A percentile compares a stretch with the other conserved stretches of the same genome.
Conservation (phyloP, 2,113 vertebrate species). For the Silurus glanis region DNA sequence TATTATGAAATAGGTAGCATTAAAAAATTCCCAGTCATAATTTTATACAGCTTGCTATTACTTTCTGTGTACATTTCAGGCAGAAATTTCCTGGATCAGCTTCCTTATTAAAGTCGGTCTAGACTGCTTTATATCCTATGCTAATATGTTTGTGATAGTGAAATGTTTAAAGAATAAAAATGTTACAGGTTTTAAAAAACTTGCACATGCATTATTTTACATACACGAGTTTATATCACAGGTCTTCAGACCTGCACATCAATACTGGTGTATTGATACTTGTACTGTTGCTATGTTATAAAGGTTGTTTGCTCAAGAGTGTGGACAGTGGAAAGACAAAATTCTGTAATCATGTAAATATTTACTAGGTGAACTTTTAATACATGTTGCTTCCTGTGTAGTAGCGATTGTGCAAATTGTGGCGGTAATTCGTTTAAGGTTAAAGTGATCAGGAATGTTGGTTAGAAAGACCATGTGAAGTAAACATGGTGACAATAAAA, state of each 20-base stretch:
- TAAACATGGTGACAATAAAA: no score
- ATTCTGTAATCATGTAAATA: background rate
- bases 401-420: no score
- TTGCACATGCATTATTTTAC: background rate
- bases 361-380: background rate
- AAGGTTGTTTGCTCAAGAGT: background rate
- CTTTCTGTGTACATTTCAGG: background rate
- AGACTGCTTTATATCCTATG: background rate
- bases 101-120: conserved; percentile 1
- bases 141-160: background rate
- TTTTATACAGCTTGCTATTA: conserved; percentile 23
- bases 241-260: background rate
- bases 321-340: background rate
- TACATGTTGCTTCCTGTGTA: background rate
- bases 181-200: background rate
- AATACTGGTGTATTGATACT: background rate
- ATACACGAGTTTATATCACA: background rate
- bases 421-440: no score
- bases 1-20: background rate
- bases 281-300: no score
- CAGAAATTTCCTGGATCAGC: conserved; percentile 18
- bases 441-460: no score
- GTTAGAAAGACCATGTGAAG: no score
- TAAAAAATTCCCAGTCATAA: conserved; percentile 8
- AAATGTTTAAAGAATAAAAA: conserved; percentile 18